Conservation (phyloP, 2,888 invertebrate species). For the Myathropa florea region DNA sequence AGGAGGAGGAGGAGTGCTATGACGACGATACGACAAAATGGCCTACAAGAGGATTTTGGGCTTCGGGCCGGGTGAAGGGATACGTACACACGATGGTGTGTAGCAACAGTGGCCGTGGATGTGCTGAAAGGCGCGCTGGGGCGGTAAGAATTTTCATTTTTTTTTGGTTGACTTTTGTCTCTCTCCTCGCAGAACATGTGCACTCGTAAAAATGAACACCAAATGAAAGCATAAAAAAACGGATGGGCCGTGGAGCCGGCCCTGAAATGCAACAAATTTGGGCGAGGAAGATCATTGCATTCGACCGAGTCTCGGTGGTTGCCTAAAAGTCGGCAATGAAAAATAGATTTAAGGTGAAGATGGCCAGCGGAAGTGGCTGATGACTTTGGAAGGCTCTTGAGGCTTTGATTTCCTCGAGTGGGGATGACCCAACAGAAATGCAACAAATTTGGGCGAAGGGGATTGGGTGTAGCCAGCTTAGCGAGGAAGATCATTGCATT, state of each 20-base stretch:
- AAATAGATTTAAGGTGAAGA: background rate
- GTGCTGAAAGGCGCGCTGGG: background rate
- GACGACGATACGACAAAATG: slow-evolving; percentile 12
- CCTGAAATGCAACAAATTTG: background rate
- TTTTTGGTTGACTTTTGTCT: background rate
- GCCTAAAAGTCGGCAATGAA: background rate
- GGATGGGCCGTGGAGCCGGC: background rate
- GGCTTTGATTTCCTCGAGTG: no score
- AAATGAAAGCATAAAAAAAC: background rate
- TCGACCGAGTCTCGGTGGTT: background rate
- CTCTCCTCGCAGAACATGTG: background rate
- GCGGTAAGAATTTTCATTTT: background rate
- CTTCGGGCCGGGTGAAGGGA: background rate
- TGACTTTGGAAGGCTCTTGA: background rate
- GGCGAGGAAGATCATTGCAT: background rate
- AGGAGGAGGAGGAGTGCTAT: background rate
- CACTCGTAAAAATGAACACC: slow-evolving; percentile 26
- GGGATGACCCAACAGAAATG: no score
- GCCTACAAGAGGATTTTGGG: slow-evolving; percentile 30
- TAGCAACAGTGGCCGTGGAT: background rate
- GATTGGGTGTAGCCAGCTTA: no score
- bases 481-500: background rate
- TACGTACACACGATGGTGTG: background rate
- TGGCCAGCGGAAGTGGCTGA: background rate
- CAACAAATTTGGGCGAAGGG: slow-evolving; percentile 1